Evolutionary conservation across 2,113 vertebrate species (phyloP), one percentile per base, ranked within the genome.

Genomic region (Aspidoscelis tigris): DNA sequence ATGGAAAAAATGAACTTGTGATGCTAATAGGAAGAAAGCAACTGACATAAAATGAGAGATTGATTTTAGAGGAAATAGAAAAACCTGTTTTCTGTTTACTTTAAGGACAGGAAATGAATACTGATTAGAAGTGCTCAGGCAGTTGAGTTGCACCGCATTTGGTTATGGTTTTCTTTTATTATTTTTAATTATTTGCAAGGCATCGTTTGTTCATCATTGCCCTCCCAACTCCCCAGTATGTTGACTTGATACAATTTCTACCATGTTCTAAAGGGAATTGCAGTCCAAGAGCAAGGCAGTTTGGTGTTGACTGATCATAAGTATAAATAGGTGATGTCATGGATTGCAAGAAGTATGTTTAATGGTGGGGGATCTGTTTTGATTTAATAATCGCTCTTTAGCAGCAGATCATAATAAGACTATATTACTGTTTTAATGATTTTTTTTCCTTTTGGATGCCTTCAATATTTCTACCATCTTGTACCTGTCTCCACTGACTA

Each of bases 11-110:
- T 95, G 89, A 94, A 94, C 91, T 95, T 93, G 87, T 94, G 96
- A 96, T 96, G 93, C 94, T 96, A 96, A 96, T 96, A 94, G 93
- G 94, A 84, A 91, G 83, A 93, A 92, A 93, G 94, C 84, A 93
- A 96, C 92, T 93, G 93, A 93, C 95, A 95, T 94, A 95, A 93
- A 91, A 89, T 78, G 84, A 94, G 92, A 93, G 95, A 96, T 93
- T 96, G 95, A 95, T 96, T 96, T 94, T 91, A 71, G 86, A 87
- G 91, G 89, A 95, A 96, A 95, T 1, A 87, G 88, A 96, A 85
- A 96, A 96, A 95, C 95, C 95, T 96, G 94, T 88, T 96, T 96
- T 95, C 92, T 96, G 93, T 95, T 96, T 96, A 94, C 95, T 95
- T 96, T 95, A 95, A 95, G 93, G 93, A 93, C 92, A 95, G 89